Conservation (phyloP, 2,113 vertebrate species). For the Chaetorhynchus papuensis region DNA sequence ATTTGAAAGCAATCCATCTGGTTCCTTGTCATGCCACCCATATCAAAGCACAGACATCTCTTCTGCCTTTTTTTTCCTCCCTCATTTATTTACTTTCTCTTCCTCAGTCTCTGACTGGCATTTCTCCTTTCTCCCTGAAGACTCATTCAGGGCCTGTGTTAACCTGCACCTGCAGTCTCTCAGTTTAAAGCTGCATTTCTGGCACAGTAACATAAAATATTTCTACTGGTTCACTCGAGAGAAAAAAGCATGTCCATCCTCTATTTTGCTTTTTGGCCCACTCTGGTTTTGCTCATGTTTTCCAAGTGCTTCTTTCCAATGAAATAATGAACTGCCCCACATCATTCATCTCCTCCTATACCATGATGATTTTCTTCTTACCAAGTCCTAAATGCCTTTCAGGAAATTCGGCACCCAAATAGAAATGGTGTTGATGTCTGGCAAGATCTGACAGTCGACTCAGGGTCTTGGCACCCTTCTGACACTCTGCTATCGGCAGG, state of each 20-base stretch:
- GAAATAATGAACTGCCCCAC: background rate
- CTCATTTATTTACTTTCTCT: background rate
- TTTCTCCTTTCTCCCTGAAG: background rate
- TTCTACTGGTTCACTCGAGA: background rate
- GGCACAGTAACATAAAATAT: background rate
- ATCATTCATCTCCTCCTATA: background rate
- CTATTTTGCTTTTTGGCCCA: background rate
- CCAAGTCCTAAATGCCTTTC: conserved; percentile 35
- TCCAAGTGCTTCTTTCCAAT: background rate
- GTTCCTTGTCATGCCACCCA: background rate
- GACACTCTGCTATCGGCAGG: background rate
- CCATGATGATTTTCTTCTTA: background rate
- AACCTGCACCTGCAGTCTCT: background rate
- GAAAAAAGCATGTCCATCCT: background rate
- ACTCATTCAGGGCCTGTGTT: background rate
- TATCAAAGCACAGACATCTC: background rate
- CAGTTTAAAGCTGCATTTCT: conserved; percentile 18
- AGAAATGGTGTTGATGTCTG: background rate
- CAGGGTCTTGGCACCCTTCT: background rate
- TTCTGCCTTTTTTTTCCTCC: background rate
- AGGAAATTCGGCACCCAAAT: background rate
- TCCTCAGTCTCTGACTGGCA: conserved; percentile 19
- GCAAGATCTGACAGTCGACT: background rate
- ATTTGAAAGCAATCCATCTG: background rate
- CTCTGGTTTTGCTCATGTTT: background rate